Percentiles rank a stretch among this genome's conserved stretches.
These are phyloP conservation scores for Platycheirus rosarum DNA, from an alignment of 2,888 invertebrate species.

Conservation along the genomic window DNA sequence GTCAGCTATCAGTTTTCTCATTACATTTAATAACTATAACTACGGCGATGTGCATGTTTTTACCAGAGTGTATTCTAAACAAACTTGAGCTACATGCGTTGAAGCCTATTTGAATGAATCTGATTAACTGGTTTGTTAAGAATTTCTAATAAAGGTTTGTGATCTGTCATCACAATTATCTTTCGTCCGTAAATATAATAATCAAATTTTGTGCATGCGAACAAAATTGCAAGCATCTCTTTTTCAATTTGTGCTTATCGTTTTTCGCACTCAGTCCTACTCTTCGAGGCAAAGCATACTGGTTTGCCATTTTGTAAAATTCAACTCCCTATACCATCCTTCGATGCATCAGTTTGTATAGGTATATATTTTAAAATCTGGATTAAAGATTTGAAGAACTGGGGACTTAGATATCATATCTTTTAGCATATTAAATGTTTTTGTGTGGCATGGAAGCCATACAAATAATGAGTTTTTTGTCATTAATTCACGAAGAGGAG, in stretches of 20 bases:
- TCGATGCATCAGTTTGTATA: constrained; percentile 24
- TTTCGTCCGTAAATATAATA: constrained; percentile 3
- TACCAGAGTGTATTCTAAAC: constrained; percentile 66
- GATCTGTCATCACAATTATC: too few species aligned
- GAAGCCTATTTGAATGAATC: constrained; percentile 64
- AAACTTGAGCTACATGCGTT: constrained; percentile 74
- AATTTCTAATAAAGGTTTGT: constrained; percentile 52
- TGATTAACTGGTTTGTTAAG: constrained; percentile 70
- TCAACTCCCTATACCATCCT: constrained; percentile 44
- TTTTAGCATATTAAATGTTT: neutral
- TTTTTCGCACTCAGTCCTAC: constrained; percentile 60
- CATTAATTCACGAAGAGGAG: too few species aligned
- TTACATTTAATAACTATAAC: constrained; percentile 45
- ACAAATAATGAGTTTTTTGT: neutral
- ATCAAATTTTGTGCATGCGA: constrained; percentile 45
- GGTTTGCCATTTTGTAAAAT: constrained; percentile 19
- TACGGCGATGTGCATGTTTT: constrained; percentile 71
- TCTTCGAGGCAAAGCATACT: constrained; percentile 75
- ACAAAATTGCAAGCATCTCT: constrained; percentile 28
- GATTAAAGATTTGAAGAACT: neutral
- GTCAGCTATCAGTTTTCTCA: constrained; percentile 5
- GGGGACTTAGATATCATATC: neutral
- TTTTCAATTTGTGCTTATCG: constrained; percentile 66
- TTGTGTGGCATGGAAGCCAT: constrained; percentile 6
- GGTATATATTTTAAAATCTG: too few species aligned